Conservation (phyloP, 2,797 vertebrate species). For the Bradypodion pumilum region DNA sequence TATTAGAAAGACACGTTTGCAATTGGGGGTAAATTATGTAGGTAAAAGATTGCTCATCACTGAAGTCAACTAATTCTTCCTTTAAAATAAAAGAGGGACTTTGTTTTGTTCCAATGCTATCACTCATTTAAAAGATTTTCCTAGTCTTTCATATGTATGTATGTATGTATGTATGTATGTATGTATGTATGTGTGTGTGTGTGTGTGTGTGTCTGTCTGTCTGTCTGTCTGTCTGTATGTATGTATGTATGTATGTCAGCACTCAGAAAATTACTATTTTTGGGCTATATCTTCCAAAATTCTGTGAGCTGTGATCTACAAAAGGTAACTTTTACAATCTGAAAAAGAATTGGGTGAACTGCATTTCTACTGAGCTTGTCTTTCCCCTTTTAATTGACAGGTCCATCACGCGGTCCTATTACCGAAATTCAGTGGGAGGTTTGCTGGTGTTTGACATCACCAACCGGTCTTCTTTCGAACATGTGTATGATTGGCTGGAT, state of each 20-base stretch:
- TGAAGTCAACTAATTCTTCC: background rate
- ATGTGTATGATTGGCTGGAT: constrained; percentile 81
- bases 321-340: too few species aligned
- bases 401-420: constrained; percentile 83
- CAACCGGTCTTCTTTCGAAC: constrained; percentile 80
- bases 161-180: too few species aligned
- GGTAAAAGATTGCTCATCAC: too few species aligned
- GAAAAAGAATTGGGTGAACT: background rate
- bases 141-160: background rate
- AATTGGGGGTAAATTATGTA: too few species aligned
- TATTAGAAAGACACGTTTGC: background rate
- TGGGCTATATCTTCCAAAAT: too few species aligned
- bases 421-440: constrained; percentile 82
- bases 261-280: too few species aligned
- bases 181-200: too few species aligned
- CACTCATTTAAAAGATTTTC: background rate
- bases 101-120: background rate
- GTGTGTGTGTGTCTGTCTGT: too few species aligned
- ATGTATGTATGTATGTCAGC: too few species aligned
- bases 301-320: too few species aligned
- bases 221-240: too few species aligned
- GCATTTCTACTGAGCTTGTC: constrained; percentile 37
- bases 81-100: background rate
- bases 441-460: constrained; percentile 83
- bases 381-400: constrained; percentile 58